A percentile compares a stretch with the other conserved stretches of the same genome.
These are phyloP conservation scores for Dioctria rufipes DNA, from an alignment of 2,888 invertebrate species.

Conservation along the genomic window DNA sequence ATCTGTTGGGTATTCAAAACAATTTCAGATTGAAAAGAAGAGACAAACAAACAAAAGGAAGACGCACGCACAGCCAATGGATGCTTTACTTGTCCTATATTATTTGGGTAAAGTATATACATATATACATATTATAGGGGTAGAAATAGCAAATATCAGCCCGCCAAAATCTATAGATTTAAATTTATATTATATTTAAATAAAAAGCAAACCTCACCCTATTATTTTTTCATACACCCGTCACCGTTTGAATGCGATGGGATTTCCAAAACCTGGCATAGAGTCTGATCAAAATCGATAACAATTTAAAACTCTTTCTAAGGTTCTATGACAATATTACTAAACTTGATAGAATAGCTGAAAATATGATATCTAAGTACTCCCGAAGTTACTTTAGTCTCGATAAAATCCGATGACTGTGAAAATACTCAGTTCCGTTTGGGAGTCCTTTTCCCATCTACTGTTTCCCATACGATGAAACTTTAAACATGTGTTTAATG, in stretches of 20 bases:
- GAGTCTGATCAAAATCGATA: conserved; percentile 23
- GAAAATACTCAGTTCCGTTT: neutral
- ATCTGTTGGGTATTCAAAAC: conserved; percentile 27
- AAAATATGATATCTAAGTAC: conserved; percentile 41
- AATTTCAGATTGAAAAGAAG: conserved; percentile 26
- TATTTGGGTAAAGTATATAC: no score
- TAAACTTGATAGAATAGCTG: conserved; percentile 16
- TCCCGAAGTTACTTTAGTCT: neutral
- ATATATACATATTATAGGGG: neutral
- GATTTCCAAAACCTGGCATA: neutral
- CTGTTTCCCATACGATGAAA: neutral
- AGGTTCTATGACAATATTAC: neutral
- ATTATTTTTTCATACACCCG: conserved; percentile 16
- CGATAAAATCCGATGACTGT: conserved; percentile 24
- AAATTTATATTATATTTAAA: conserved; percentile 9
- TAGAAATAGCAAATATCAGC: conserved; percentile 8
- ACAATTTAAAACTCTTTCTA: neutral
- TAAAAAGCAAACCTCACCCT: neutral
- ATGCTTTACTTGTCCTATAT: neutral
- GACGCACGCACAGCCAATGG: neutral
- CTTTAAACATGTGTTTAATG: conserved; percentile 23
- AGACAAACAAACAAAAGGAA: neutral
- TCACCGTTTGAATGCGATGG: neutral
- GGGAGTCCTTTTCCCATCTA: neutral
- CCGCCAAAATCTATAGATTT: neutral